Evolutionary conservation across 1,140 invertebrate genomes (phyloP), one percentile per base, ranked within the genome.

Genomic region (Lasioglossum albipes): DNA sequence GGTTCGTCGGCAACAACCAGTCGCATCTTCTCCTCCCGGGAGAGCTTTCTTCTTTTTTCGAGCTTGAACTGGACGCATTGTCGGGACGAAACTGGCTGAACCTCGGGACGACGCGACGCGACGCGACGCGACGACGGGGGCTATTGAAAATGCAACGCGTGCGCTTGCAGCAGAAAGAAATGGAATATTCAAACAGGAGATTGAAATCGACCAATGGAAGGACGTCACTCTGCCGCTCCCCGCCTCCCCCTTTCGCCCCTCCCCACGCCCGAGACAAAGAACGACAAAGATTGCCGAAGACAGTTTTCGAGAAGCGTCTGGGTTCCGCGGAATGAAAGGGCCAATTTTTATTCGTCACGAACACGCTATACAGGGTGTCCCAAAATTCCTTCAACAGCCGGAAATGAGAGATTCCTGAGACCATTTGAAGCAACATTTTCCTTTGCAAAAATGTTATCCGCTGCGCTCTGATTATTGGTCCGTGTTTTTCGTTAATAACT

Each of bases 51-150:
- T 66, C 65, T 42, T 36, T 36, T 41, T 36, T 31, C 27, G 20
- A 16, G 10, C 5, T 66, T 13, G 49, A 45, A 79, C 70, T 66
- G 70, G 49, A 73, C 20, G 76, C 49, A 79, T 73, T 73, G 76
- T 79, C 61, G 69, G 49, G 16, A 57, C 61, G 69, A 73, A 45
- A 79, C 69, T 20, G 69, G 70, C 18, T 2, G 59, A 57, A 73
- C 70, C 61, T 79, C 61, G 57, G n/a, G 20, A 36, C n/a, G n/a
- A n/a, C n/a, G n/a, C n/a, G n/a, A n/a, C 27, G 27, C 27, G 27
- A 27, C 27, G 27, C 27, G 27, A 27, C 27, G 5, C 36, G 36
- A 36, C 36, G 36, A 36, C 36, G 36, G n/a, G 6, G 10, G 10
- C 75, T 36, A 72, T 71, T 27, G 61, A 65, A 54, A 72, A 72